Evolutionary conservation across 2,888 invertebrate genomes (phyloP).

Genomic region (Zygothrica quintamaculata): DNA sequence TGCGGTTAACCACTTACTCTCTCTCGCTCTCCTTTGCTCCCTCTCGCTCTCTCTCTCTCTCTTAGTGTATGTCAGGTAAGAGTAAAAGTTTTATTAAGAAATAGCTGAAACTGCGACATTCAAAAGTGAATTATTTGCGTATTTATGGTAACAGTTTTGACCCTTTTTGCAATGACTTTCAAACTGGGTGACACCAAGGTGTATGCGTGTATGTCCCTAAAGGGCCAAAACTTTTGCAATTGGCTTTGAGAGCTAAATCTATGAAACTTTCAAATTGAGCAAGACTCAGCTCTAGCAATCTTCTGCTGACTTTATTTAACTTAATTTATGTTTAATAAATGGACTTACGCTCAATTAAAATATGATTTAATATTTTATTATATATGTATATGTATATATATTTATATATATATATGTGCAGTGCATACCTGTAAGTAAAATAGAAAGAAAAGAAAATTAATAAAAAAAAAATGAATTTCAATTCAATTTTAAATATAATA

Average conservation of each 20-base stretch:
- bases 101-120: constrained; percentile 53
- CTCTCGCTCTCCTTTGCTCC: background rate
- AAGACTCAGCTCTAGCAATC: constrained; percentile 21
- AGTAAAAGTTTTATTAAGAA: constrained; percentile 68
- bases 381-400: background rate
- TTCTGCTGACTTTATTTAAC: constrained; percentile 22
- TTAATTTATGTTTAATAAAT: constrained; percentile 47
- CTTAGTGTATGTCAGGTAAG: constrained; percentile 39
- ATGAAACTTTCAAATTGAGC: constrained; percentile 53
- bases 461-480: too few relatives aligned
- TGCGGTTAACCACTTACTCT: background rate
- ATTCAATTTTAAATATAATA: too few relatives aligned
- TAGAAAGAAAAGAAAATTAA: constrained; percentile 1
- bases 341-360: too few relatives aligned
- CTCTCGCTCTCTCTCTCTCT: background rate
- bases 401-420: background rate
- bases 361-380: too few relatives aligned
- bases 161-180: constrained; percentile 50
- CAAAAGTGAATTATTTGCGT: constrained; percentile 73
- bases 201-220: constrained; percentile 33
- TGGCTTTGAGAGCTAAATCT: constrained; percentile 48
- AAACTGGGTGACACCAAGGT: background rate
- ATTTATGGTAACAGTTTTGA: constrained; percentile 65
- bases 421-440: constrained; percentile 62
- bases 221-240: constrained; percentile 55